Evolutionary conservation across 2,797 vertebrate species (phyloP).

Genomic region (Aythya fuligula): DNA sequence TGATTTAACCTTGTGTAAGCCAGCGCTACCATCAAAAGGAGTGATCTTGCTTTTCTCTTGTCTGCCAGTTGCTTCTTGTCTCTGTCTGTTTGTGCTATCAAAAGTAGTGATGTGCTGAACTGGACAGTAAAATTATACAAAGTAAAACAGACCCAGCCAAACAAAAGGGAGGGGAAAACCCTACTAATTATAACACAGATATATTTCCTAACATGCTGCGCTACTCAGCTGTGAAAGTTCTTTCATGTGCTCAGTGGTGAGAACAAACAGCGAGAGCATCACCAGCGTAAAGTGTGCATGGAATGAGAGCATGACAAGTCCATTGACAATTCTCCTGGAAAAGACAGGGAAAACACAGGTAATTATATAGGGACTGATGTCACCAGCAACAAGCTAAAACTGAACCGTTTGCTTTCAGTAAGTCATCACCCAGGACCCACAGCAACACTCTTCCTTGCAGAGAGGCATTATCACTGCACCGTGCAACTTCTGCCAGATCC

Average conservation of each 20-base stretch:
- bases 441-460: background rate
- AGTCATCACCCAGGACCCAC: background rate
- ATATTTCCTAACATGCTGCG: background rate
- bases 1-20: background rate
- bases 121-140: background rate
- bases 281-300: background rate
- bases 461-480: background rate
- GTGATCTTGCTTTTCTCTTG: background rate
- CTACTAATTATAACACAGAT: background rate
- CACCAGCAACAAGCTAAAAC: background rate
- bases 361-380: background rate
- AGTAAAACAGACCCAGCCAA: background rate
- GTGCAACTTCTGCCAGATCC: background rate
- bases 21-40: background rate
- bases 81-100: background rate
- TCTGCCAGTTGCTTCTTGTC: background rate
- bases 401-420: background rate
- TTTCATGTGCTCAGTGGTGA: background rate
- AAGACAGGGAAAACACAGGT: background rate
- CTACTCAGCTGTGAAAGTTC: background rate
- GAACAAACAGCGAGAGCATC: background rate
- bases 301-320: background rate
- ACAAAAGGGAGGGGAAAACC: background rate
- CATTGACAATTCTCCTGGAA: background rate
- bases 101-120: background rate